Conservation (phyloP, 2,797 vertebrate species). For the Mus minutoides region DNA sequence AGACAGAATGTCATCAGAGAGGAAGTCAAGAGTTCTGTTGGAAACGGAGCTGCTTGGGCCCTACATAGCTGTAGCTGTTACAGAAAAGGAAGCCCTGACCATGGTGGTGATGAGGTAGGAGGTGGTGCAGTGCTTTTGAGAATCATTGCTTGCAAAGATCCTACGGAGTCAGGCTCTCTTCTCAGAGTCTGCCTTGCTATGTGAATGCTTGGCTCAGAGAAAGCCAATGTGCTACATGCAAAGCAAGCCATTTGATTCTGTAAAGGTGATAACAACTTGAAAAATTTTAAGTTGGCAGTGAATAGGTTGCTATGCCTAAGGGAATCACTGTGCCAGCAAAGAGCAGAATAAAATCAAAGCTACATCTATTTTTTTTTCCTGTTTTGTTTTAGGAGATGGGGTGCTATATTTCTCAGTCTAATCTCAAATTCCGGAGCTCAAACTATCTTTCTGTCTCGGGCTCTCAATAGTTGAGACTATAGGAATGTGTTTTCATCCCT, state of each 20-base stretch:
- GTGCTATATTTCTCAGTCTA: background rate
- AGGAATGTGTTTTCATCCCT: background rate
- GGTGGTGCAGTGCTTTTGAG: background rate
- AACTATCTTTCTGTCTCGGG: background rate
- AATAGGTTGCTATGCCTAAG: background rate
- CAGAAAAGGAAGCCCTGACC: constrained; percentile 18
- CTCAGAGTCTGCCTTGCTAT: background rate
- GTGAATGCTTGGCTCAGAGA: background rate
- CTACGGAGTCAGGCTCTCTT: background rate
- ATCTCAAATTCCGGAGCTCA: background rate
- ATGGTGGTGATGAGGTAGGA: background rate
- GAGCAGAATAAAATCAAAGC: constrained; percentile 41
- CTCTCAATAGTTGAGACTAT: background rate
- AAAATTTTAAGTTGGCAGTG: constrained; percentile 34
- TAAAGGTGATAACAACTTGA: constrained; percentile 44
- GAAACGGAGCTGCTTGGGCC: background rate
- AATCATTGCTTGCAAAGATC: constrained; percentile 21
- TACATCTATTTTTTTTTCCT: background rate
- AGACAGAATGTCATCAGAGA: constrained; percentile 25
- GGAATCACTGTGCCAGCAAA: constrained; percentile 8
- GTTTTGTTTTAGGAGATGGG: background rate
- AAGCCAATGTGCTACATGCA: constrained; percentile 36
- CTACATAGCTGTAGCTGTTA: background rate
- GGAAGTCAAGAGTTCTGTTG: constrained; percentile 20
- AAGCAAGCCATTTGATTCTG: constrained; percentile 25